Conservation (phyloP, 1,140 invertebrate genomes). For the Himalopsyche phryganea region DNA sequence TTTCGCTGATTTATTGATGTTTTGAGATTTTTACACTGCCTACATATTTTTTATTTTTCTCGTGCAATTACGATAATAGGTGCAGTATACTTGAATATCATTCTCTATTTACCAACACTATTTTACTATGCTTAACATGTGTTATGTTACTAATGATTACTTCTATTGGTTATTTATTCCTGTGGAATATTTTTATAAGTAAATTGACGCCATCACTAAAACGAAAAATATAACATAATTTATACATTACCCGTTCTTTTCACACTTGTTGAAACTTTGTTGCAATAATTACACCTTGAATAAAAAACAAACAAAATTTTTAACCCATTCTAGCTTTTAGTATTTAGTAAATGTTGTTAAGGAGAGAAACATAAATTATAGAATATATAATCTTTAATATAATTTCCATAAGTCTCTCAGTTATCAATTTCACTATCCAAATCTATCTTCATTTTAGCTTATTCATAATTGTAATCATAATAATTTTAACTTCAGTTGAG, state of each 20-base stretch:
- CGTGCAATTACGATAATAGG: slow-evolving; percentile 30
- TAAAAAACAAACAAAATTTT: background rate
- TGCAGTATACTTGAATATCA: slow-evolving; percentile 12
- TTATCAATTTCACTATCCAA: no score
- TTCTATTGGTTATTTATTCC: background rate
- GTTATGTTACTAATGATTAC: background rate
- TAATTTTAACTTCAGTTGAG: no score
- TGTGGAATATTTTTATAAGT: background rate
- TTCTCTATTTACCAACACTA: background rate
- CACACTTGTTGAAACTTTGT: background rate
- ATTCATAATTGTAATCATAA: no score
- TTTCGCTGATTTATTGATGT: background rate
- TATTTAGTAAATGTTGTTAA: no score
- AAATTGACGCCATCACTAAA: slow-evolving; percentile 1
- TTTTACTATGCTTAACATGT: background rate
- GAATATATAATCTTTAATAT: no score
- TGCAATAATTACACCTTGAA: background rate
- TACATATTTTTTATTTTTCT: slow-evolving; percentile 4
- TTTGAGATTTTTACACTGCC: slow-evolving; percentile 27
- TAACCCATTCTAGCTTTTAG: no score
- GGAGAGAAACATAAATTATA: no score
- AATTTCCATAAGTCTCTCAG: no score
- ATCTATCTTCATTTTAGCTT: no score
- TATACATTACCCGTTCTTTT: background rate
- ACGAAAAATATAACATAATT: background rate